phyloP scores from a whole-genome alignment of 2,113 vertebrate genomes.

The Neolamprologus toae region DNA sequence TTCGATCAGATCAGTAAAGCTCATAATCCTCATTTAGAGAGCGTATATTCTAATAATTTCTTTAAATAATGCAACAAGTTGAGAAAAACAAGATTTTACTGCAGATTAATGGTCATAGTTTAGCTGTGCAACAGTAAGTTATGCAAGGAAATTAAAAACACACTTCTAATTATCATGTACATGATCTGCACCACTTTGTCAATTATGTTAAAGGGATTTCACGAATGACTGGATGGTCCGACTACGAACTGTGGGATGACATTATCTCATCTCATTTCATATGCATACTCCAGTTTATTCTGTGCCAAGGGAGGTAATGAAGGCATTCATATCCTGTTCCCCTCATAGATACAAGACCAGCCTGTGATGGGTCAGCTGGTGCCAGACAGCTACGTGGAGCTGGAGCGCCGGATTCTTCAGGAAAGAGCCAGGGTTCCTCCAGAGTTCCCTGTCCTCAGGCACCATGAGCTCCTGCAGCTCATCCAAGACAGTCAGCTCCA shows the following conservation, averaged over 20 bases:
- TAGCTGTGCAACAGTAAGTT: background rate
- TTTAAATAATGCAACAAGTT: background rate
- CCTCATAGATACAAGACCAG: conserved; percentile 83
- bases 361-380: conserved; percentile 92
- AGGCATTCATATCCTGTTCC: background rate
- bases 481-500: conserved; percentile 84
- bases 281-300: background rate
- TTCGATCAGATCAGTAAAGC: background rate
- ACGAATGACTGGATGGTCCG: background rate
- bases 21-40: background rate
- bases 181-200: background rate
- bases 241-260: background rate
- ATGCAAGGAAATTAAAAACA: background rate
- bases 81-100: background rate
- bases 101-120: background rate
- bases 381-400: conserved; percentile 91
- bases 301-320: background rate
- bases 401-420: conserved; percentile 82
- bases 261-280: background rate
- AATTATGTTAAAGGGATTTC: background rate
- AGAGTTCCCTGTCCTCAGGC: conserved; percentile 89
- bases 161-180: background rate
- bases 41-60: background rate
- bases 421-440: conserved; percentile 74
- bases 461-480: conserved; percentile 75